Evolutionary conservation across 1,140 invertebrate species (phyloP).

Genomic region (Drosophila pseudoobscura): DNA sequence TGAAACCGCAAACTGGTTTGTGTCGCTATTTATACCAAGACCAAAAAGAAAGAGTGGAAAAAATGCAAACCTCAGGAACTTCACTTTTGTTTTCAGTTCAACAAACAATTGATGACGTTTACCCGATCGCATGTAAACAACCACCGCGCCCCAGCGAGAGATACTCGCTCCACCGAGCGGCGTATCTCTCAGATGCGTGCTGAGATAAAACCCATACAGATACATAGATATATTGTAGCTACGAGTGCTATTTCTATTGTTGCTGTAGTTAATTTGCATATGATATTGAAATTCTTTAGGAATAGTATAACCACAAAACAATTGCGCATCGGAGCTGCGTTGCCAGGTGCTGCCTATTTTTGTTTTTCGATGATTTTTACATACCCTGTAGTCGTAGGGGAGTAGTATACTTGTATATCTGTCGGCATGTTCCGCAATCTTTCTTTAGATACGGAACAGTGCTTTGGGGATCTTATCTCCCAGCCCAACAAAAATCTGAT

Average conservation of each 20-base stretch:
- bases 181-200: slow-evolving; percentile 36
- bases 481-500: no score
- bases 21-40: slow-evolving; percentile 34
- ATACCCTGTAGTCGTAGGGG: no score
- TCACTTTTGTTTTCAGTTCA: slow-evolving; percentile 67
- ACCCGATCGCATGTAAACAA: slow-evolving; percentile 50
- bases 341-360: slow-evolving; percentile 19
- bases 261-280: slow-evolving; percentile 54
- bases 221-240: not conserved
- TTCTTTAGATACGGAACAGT: no score
- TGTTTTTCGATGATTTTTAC: not conserved
- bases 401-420: no score
- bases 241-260: slow-evolving; percentile 1
- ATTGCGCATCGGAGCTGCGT: slow-evolving; percentile 39
- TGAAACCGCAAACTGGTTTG: slow-evolving; percentile 45
- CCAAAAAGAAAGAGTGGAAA: slow-evolving; percentile 12
- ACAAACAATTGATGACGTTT: slow-evolving; percentile 55
- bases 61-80: slow-evolving; percentile 54
- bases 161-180: not conserved
- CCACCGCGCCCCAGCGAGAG: not conserved
- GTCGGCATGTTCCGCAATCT: no score
- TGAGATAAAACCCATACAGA: slow-evolving; percentile 18
- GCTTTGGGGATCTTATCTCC: no score
- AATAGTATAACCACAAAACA: slow-evolving; percentile 43
- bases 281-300: slow-evolving; percentile 61